These are phyloP conservation scores for Budorcas taxicolor DNA, from an alignment of 2,113 vertebrate species.

Conservation along the genomic window DNA sequence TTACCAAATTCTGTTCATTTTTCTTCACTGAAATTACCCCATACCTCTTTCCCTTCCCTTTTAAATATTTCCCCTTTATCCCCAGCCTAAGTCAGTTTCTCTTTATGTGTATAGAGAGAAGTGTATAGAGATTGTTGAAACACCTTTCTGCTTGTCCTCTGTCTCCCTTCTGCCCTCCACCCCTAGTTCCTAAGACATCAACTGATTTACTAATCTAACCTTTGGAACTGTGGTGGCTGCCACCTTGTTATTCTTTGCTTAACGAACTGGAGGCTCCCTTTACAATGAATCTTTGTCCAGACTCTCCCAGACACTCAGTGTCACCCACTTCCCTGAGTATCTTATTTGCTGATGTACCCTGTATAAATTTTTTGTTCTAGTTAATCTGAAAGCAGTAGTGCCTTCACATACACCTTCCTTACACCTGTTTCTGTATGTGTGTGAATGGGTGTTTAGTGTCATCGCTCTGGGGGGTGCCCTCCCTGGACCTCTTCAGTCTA, in stretches of 20 bases:
- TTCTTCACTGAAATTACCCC: not conserved
- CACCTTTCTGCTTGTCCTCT: not conserved
- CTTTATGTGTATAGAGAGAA: not conserved
- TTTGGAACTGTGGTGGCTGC: not conserved
- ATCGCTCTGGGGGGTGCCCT: not conserved
- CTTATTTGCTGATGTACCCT: not conserved
- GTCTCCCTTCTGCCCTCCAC: not conserved
- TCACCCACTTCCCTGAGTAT: not conserved
- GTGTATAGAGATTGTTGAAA: not conserved
- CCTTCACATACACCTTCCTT: not conserved
- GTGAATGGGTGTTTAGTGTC: not conserved
- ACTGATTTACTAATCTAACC: not conserved
- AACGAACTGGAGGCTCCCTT: not conserved
- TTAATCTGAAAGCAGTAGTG: not conserved
- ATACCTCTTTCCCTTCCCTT: not conserved
- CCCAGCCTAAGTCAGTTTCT: not conserved
- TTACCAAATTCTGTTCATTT: not conserved
- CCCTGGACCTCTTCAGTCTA: not conserved
- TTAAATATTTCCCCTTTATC: not conserved
- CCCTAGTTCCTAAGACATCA: not conserved
- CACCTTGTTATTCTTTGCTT: not conserved
- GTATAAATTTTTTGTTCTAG: not conserved
- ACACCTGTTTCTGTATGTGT: accelerated
- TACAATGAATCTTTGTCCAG: not conserved
- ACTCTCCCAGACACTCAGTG: not conserved